Conservation (phyloP, 2,797 vertebrate species). For the Spea hammondii region DNA sequence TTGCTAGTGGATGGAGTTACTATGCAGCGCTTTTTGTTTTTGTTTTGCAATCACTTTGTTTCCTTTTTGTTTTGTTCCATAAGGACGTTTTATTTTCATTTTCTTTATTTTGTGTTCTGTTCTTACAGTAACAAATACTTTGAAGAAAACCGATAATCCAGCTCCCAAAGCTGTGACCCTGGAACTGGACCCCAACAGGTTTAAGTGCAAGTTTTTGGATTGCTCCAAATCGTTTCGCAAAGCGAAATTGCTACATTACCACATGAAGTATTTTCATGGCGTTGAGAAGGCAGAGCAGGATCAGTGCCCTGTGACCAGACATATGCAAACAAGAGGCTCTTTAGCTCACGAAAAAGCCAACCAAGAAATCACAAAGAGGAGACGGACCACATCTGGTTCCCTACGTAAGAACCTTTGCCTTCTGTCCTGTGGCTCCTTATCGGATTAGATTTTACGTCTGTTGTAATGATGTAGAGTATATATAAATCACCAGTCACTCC, state of each 20-base stretch:
- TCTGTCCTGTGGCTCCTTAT: conserved; percentile 40
- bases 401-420: conserved; percentile 75
- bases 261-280: conserved; percentile 96
- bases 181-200: conserved; percentile 90
- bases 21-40: neutral
- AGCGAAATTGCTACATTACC: conserved; percentile 91
- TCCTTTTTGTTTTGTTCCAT: conserved; percentile 20
- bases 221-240: conserved; percentile 95
- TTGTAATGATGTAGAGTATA: neutral
- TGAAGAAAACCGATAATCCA: conserved; percentile 78
- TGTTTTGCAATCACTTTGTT: neutral
- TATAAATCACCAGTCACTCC: too few species aligned
- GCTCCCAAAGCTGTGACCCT: conserved; percentile 81
- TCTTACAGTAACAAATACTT: conserved; percentile 74
- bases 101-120: conserved; percentile 59
- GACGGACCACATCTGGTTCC: conserved; percentile 79
- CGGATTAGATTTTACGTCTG: conserved; percentile 17
- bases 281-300: conserved; percentile 79
- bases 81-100: conserved; percentile 9
- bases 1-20: too few species aligned
- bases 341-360: conserved; percentile 77
- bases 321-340: conserved; percentile 80
- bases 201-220: conserved; percentile 86
- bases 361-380: conserved; percentile 78
- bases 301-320: conserved; percentile 73